Base-by-base conservation (phyloP, 2,113 vertebrate species). In the Dromas ardeola region DNA sequence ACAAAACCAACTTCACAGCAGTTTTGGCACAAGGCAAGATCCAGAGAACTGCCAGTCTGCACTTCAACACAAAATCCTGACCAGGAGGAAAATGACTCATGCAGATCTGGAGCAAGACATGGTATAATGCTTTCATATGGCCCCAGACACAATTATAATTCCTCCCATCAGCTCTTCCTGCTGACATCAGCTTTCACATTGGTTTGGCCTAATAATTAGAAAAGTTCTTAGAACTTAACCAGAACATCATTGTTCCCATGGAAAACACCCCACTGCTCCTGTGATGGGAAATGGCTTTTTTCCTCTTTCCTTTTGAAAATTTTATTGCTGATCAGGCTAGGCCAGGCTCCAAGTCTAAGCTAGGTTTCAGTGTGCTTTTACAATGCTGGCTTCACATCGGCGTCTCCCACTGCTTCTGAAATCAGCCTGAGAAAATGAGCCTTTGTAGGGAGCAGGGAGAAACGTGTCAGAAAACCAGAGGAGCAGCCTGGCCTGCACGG, bases 121-220 rank as follows among this genome's bases (percentile, higher is more conserved):
- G 96, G 91, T 95, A 84, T 95, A 96, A 93, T 45, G 77, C 94
- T 96, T 96, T 97, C 96, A 94, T 93, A 95, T 89, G 96, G 97
- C 95, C 96, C 93, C 96, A 97, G 95, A 97, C 94, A 89, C 93
- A 94, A 95, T 96, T 96, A 95, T 94, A 97, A 95, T 97, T 97
- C 97, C 91, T 96, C 93, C 94, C 94, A 81, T 97, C 93, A 92
- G 88, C 86, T 97, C 92, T 91, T 97, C 96, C 95, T 93, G 97
- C 95, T 97, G 97, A 95, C 95, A 92, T 95, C 96, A 96, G 96
- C 95, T 82, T 95, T 97, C 91, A 95, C 94, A 94, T 95, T 92
- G 93, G 93, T 87, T 97, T 96, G 95, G 94, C 97, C 94, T 97
- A 96, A 97, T 97, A 95, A 97, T 96, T 96, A 97, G 88, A 94